Evolutionary conservation across 1,140 invertebrate species (phyloP).

Genomic region (Cydia splendana): DNA sequence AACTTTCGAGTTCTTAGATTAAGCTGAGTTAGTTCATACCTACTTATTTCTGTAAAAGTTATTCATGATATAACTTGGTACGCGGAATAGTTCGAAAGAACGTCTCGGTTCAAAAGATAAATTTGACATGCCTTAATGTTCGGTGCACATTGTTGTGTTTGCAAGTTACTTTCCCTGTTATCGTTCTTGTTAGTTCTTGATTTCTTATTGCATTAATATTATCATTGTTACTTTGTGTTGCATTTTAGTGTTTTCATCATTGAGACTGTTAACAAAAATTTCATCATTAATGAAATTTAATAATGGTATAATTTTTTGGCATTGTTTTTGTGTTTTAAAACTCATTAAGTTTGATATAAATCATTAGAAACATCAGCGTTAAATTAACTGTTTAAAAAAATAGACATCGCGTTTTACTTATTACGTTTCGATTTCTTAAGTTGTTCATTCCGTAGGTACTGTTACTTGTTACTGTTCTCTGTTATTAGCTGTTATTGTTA

Average conservation of each 20-base stretch:
- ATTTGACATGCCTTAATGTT: slow-evolving; percentile 68
- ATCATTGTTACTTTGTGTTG: slow-evolving; percentile 5
- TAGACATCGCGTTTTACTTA: background rate
- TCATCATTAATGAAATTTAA: background rate
- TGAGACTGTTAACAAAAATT: too few relatives aligned
- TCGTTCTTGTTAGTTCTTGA: slow-evolving; percentile 45
- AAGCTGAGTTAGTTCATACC: background rate
- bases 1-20: slow-evolving; percentile 15
- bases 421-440: background rate
- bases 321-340: background rate
- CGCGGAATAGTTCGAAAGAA: slow-evolving; percentile 9
- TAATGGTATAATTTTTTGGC: background rate
- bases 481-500: slow-evolving; percentile 11
- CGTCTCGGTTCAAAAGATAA: slow-evolving; percentile 35
- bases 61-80: slow-evolving; percentile 4
- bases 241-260: background rate
- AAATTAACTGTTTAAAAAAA: background rate
- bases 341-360: background rate
- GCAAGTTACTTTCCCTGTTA: slow-evolving; percentile 52
- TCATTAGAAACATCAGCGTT: background rate
- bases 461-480: slow-evolving; percentile 16
- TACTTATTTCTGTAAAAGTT: background rate
- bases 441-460: background rate
- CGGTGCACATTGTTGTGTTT: slow-evolving; percentile 64
- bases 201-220: background rate